Conservation (phyloP, 2,113 vertebrate species). For the Vulpes ferrilata region DNA sequence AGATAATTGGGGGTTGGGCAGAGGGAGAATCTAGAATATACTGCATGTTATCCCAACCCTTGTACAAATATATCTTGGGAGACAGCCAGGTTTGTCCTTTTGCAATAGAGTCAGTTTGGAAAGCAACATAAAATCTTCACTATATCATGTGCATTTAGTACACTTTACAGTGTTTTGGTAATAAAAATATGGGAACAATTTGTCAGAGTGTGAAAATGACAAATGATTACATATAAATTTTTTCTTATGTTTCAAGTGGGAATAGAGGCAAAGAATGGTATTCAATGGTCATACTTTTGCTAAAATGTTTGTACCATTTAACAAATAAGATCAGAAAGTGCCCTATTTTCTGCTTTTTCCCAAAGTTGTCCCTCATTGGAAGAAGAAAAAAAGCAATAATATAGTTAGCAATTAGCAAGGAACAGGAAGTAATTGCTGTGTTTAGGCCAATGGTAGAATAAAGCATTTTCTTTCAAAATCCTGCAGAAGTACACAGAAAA, state of each 20-base stretch:
- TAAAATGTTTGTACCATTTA: conserved; percentile 65
- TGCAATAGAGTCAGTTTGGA: conserved; percentile 49
- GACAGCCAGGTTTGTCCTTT: conserved; percentile 39
- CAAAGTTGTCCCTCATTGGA: background rate
- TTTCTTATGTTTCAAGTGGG: conserved; percentile 66
- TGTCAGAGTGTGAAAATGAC: conserved; percentile 66
- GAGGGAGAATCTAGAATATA: conserved; percentile 44
- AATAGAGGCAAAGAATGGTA: conserved; percentile 42
- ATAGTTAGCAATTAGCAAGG: conserved; percentile 18
- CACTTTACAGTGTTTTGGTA: conserved; percentile 65
- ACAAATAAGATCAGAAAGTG: conserved; percentile 66
- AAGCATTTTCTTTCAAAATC: conserved; percentile 17
- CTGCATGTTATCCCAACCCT: background rate
- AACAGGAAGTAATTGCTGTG: conserved; percentile 19
- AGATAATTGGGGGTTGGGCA: conserved; percentile 22
- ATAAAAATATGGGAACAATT: conserved; percentile 75
- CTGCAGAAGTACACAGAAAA: background rate
- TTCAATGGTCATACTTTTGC: conserved; percentile 13
- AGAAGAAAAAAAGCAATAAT: conserved; percentile 25
- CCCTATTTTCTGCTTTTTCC: background rate
- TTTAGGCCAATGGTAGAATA: background rate
- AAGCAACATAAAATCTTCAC: conserved; percentile 58
- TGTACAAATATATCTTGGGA: conserved; percentile 57
- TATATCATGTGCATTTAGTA: conserved; percentile 71
- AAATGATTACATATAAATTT: conserved; percentile 70